Conservation (phyloP, 2,888 invertebrate species). For the Tipula helvola region DNA sequence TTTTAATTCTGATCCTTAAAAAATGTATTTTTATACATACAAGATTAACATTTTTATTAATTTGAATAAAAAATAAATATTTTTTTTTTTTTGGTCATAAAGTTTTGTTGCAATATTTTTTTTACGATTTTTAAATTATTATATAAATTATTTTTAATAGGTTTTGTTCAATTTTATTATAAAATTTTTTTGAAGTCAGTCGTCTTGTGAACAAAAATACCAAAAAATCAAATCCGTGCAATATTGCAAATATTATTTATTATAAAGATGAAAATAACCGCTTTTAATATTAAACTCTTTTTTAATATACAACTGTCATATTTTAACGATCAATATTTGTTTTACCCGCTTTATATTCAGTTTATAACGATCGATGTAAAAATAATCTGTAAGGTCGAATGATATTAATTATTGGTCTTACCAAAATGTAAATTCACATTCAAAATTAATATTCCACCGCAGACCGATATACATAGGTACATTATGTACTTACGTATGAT, state of each 20-base stretch:
- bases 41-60: neutral
- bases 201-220: neutral
- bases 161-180: neutral
- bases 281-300: neutral
- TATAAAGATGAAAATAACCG: neutral
- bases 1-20: neutral
- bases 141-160: neutral
- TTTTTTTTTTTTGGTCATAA: neutral
- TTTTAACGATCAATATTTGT: neutral
- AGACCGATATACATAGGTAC: too few relatives aligned
- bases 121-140: slow-evolving; percentile 4
- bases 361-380: neutral
- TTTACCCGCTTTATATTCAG: neutral
- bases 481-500: too few relatives aligned
- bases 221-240: neutral
- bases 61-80: neutral
- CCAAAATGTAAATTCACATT: too few relatives aligned
- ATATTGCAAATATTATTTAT: neutral
- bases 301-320: neutral
- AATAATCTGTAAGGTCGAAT: neutral
- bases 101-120: neutral
- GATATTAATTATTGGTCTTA: neutral
- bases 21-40: neutral
- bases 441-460: too few relatives aligned
- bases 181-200: neutral